Percentiles rank a stretch among this genome's conserved stretches.
Evolutionary conservation across 2,888 invertebrate species (phyloP).

Genomic region (Drymonia ruficornis): DNA sequence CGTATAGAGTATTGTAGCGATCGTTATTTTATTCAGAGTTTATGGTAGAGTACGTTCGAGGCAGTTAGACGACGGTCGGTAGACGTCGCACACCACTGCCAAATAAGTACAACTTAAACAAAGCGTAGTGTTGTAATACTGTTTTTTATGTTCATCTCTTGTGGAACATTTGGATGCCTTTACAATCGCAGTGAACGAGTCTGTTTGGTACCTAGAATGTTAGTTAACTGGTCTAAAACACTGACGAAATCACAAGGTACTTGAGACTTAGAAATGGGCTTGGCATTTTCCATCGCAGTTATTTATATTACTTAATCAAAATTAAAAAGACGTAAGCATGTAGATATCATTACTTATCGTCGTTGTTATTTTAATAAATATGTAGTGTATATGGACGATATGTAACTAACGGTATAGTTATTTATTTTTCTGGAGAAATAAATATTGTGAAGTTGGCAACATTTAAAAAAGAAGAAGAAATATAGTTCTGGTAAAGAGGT

Average conservation of each 20-base stretch:
- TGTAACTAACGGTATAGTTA: slow-evolving; percentile 55
- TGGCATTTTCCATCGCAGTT: slow-evolving; percentile 28
- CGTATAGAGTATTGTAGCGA: slow-evolving; percentile 40
- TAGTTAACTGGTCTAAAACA: no score
- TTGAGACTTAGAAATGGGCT: slow-evolving; percentile 30
- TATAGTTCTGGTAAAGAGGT: slow-evolving; percentile 67
- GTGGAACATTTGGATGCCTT: slow-evolving; percentile 40
- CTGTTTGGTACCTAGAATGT: neutral
- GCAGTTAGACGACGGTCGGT: slow-evolving; percentile 41
- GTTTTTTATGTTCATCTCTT: slow-evolving; percentile 46
- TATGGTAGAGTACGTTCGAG: slow-evolving; percentile 29
- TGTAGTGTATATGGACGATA: slow-evolving; percentile 12
- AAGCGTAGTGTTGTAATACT: slow-evolving; percentile 47
- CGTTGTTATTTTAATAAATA: slow-evolving; percentile 66
- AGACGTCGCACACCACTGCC: slow-evolving; percentile 68
- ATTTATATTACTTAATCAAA: slow-evolving; percentile 29
- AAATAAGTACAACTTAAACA: slow-evolving; percentile 73
- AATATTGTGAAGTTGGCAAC: slow-evolving; percentile 59
- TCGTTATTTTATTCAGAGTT: slow-evolving; percentile 57
- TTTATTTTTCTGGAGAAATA: slow-evolving; percentile 69
- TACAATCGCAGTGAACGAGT: slow-evolving; percentile 34
- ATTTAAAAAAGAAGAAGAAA: slow-evolving; percentile 52
- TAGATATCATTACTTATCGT: slow-evolving; percentile 52
- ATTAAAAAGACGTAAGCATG: slow-evolving; percentile 58
- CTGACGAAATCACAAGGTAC: slow-evolving; percentile 25